Percentiles rank a stretch among this genome's conserved stretches.
These are phyloP conservation scores for Procapra przewalskii DNA, from an alignment of 2,113 vertebrate genomes.

Conservation along the genomic window DNA sequence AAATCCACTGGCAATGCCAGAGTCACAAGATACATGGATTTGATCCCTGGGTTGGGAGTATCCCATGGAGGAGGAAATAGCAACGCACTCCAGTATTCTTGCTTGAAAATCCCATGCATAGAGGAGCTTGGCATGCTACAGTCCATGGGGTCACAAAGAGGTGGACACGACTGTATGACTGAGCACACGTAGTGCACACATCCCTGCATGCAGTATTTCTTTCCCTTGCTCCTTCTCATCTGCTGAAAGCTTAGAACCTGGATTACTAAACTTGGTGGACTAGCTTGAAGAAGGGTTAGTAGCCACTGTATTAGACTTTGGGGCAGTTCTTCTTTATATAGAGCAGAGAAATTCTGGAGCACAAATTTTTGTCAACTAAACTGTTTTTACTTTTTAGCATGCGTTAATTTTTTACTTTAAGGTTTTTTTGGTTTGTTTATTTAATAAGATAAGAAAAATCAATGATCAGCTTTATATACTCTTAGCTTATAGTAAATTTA, in stretches of 20 bases:
- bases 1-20: neutral
- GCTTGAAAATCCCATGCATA: neutral
- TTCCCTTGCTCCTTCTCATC: neutral
- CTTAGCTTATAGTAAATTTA: neutral
- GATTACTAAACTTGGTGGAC: neutral
- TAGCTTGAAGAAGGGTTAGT: neutral
- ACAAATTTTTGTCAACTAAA: neutral
- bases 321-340: neutral
- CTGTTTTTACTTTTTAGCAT: neutral
- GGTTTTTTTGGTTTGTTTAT: neutral
- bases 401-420: neutral
- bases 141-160: neutral
- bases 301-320: neutral
- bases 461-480: neutral
- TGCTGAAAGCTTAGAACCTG: neutral
- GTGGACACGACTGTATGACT: neutral
- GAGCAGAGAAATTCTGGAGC: neutral
- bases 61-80: neutral
- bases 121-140: neutral
- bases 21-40: neutral
- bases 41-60: neutral
- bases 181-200: neutral
- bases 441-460: constrained; percentile 18
- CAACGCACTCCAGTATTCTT: neutral
- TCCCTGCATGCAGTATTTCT: neutral